Base-by-base conservation (phyloP, 2,888 invertebrate species). In the Ecdyonurus torrentis region DNA sequence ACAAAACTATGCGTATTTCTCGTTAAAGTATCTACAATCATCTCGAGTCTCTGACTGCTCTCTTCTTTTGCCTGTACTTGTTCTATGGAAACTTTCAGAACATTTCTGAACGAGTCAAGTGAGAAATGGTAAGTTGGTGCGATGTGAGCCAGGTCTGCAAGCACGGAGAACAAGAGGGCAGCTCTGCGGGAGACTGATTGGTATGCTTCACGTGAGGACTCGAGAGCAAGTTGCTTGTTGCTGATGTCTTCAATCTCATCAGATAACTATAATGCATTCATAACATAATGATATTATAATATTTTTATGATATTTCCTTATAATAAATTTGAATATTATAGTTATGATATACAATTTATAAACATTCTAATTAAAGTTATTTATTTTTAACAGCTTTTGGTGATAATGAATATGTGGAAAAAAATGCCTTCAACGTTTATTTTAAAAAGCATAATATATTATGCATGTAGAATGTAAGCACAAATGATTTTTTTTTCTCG, bases 91-190 rank as follows among this genome's bases (percentile, higher is more conserved):
- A 81, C 86, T 1, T 83, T 79, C 70, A 94, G 95, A 1, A 94
- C 89, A 67, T 89, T 88, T 25, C 94, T 77, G 70, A 93, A 95
- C 0, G 91, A 85, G 1, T 82, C 83, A 63, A 95, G 76, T 0
- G 94, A 92, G 74, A 93, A 94, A 71, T 95, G 94, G 72, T 95
- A 95, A 94, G 95, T 95, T 52, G 83, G 76, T 74, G 91, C 92
- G 2, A 95, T 89, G 0, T 82, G 81, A 0, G 92, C 86, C 91
- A 95, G 90, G 71, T 94, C 92, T 0, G 91, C 85, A 22, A 95
- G 76, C 0, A 93, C 91, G 72, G 94, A 95, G 76, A 93, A 95
- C 61, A 95, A 77, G 61, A 93, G 87, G 2, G 94, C 92, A 2
- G 93, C 94, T 61, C 93, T 81, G 69, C 83, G 85, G 0, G 94